Base-by-base conservation (phyloP, 2,797 vertebrate genomes). In the Eulemur mongoz region DNA sequence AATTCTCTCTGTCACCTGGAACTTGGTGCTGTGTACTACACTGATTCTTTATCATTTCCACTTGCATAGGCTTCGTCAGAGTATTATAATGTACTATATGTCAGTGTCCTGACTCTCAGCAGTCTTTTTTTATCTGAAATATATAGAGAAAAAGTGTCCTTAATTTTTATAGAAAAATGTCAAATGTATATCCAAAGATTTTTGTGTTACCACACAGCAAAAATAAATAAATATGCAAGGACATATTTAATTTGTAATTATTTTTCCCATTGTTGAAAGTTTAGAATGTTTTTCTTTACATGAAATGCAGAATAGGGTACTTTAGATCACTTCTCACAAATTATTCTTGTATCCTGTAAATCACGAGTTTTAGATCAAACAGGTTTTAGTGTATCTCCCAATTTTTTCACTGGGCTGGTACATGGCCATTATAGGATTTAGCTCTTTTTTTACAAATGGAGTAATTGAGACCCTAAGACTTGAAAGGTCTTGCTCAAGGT, bases 51-150 rank as follows among this genome's bases (percentile, higher is more conserved):
- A 96, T 91, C 96, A 89, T 48, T 40, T 67, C 75, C 45, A 65
- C 79, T 94, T 83, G 84, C 73, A 48, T 89, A 85, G 75, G 79
- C 91, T 95, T 67, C 91, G 54, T 13, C 81, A 95, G 57, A 91
- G 54, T 88, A 75, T 96, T 96, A 80, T 80, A 96, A 95, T 78
- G n/a, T 52, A 86, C 65, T 89, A 59, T 89, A 57, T 93, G 54
- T 93, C 96, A 95, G 9, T 73, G 61, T 92, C 45, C 38, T 90
- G 4, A 23, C 27, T 91, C 14, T 95, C 43, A 81, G 70, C 38
- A 69, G 67, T 50, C 65, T 93, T 95, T 96, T 96, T 91, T 93
- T 88, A 70, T 93, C 89, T 97, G 67, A 93, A 95, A 93, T 83
- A 95, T 91, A 57, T 61, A 38, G 40, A 0, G 10, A 38, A 87